Conservation (phyloP, 2,888 invertebrate species). For the Idaea aversata region DNA sequence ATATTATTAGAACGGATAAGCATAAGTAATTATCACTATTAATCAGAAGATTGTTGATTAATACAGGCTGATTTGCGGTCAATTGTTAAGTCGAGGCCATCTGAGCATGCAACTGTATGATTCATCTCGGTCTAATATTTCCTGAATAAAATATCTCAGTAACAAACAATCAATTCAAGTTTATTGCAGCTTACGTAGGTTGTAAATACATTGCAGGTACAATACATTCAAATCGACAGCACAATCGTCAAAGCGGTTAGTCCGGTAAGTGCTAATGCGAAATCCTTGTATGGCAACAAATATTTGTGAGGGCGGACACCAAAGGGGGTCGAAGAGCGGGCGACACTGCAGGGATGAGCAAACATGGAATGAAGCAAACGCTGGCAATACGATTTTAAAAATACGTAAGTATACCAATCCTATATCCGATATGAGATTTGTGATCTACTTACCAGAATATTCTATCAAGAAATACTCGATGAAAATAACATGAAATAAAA, state of each 20-base stretch:
- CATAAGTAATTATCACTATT: not conserved
- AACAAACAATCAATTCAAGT: not conserved
- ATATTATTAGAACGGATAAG: not conserved
- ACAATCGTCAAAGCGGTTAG: conserved; percentile 46
- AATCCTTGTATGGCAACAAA: conserved; percentile 59
- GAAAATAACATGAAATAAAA: not conserved
- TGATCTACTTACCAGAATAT: not conserved
- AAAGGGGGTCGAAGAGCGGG: conserved; percentile 32
- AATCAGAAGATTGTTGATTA: conserved; percentile 11
- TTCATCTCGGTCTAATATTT: conserved; percentile 35
- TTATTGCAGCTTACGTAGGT: conserved; percentile 20
- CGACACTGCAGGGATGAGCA: conserved; percentile 28
- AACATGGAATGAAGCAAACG: conserved; percentile 13
- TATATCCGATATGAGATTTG: not conserved
- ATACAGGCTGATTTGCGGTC: conserved; percentile 44
- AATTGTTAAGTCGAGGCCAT: conserved; percentile 45
- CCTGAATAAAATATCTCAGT: not conserved
- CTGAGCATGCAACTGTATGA: conserved; percentile 53
- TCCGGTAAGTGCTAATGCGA: conserved; percentile 63
- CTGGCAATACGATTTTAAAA: not conserved
- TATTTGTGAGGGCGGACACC: conserved; percentile 57
- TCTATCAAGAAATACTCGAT: not conserved
- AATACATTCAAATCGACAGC: conserved; percentile 27
- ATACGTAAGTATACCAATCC: not conserved
- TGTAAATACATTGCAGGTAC: conserved; percentile 8